Conservation (phyloP, 2,888 invertebrate species). For the Antitype chi region DNA sequence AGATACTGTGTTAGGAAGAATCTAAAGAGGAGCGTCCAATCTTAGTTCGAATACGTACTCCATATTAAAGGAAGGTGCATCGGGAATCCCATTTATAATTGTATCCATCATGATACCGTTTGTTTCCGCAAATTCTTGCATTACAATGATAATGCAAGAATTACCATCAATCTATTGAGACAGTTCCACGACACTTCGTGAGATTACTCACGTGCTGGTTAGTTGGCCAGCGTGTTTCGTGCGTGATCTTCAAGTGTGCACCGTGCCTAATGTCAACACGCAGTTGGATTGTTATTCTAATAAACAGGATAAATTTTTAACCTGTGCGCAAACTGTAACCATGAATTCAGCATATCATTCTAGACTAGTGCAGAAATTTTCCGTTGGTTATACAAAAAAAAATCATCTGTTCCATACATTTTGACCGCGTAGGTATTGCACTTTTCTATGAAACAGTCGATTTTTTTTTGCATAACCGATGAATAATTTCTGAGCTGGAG, state of each 20-base stretch:
- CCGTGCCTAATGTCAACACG: constrained; percentile 57
- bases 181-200: constrained; percentile 63
- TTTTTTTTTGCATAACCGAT: too few relatives aligned
- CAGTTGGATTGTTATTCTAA: constrained; percentile 50
- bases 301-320: too few relatives aligned
- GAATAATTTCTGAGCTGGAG: too few relatives aligned
- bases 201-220: constrained; percentile 64
- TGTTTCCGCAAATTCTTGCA: constrained; percentile 53
- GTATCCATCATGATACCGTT: constrained; percentile 1
- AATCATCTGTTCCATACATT: too few relatives aligned
- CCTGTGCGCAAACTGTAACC: too few relatives aligned
- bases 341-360: too few relatives aligned
- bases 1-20: not conserved
- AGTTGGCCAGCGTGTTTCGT: constrained; percentile 51
- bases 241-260: constrained; percentile 48
- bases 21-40: not conserved
- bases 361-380: too few relatives aligned
- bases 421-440: too few relatives aligned
- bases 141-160: constrained; percentile 61
- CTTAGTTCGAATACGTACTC: not conserved
- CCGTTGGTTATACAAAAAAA: too few relatives aligned
- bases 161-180: constrained; percentile 46
- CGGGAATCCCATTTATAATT: not conserved
- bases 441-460: too few relatives aligned
- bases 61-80: not conserved